A percentile compares a stretch with the other conserved stretches of the same genome.
These are phyloP conservation scores for Enteromius fasciolatus DNA, from an alignment of 2,797 vertebrate species.

Conservation along the genomic window DNA sequence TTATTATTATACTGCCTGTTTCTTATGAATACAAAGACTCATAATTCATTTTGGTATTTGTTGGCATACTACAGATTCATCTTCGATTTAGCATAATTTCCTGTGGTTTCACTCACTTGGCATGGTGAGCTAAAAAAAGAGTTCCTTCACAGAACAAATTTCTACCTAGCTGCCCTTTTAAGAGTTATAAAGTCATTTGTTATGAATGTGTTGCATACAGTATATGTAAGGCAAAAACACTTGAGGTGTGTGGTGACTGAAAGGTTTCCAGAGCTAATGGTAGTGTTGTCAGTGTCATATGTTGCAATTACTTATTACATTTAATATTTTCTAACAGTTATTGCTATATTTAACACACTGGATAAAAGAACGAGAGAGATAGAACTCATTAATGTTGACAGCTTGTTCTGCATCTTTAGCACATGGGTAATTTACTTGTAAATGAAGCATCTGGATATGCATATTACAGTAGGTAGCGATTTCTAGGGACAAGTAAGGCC, in stretches of 20 bases:
- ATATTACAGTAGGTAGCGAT: neutral
- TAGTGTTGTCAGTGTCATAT: neutral
- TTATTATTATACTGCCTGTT: neutral
- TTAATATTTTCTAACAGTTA: neutral
- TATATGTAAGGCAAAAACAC: neutral
- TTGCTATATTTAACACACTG: neutral
- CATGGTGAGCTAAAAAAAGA: neutral
- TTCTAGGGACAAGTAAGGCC: neutral
- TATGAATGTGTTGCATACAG: neutral
- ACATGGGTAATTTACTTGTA: neutral
- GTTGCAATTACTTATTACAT: neutral
- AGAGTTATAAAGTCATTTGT: neutral
- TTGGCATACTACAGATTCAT: neutral
- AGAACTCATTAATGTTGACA: neutral
- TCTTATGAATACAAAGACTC: neutral
- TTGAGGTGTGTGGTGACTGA: neutral
- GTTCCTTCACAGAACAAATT: neutral
- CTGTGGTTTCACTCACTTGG: neutral
- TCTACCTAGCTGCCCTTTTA: neutral
- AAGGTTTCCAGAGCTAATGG: too few species aligned
- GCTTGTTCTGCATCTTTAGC: neutral
- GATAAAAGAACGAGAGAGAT: neutral
- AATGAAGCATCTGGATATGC: neutral
- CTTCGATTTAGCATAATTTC: neutral
- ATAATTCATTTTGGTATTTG: neutral